Evolutionary conservation across 2,888 invertebrate species (phyloP).

Genomic region (Nesidiocoris tenuis): DNA sequence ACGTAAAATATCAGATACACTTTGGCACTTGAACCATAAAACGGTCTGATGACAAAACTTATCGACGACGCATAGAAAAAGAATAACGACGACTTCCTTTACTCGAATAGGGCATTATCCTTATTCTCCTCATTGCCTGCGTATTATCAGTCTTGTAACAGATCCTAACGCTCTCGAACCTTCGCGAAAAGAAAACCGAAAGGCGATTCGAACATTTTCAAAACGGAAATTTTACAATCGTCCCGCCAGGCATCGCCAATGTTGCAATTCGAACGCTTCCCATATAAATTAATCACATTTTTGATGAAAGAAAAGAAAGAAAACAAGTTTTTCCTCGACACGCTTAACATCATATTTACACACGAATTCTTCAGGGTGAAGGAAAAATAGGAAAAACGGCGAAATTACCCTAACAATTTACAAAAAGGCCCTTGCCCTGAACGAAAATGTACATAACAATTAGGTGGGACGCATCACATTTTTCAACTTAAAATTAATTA

Average conservation of each 20-base stretch:
- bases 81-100: background rate
- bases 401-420: too few relatives aligned
- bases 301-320: background rate
- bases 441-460: slow-evolving; percentile 20
- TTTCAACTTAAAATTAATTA: slow-evolving; percentile 31
- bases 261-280: too few relatives aligned
- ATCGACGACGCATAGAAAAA: slow-evolving; percentile 22
- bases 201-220: too few relatives aligned
- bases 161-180: background rate
- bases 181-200: background rate
- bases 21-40: slow-evolving; percentile 44
- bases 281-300: too few relatives aligned
- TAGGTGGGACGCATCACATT: slow-evolving; percentile 39
- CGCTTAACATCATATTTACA: background rate
- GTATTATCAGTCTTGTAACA: background rate
- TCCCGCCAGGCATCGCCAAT: too few relatives aligned
- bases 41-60: slow-evolving; percentile 37
- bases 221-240: too few relatives aligned
- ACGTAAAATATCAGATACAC: slow-evolving; percentile 2
- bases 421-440: slow-evolving; percentile 2
- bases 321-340: too few relatives aligned
- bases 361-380: background rate
- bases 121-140: background rate
- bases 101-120: background rate
- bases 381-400: background rate